Percentiles rank a stretch among this genome's conserved stretches.
phyloP scores from a whole-genome alignment of 2,797 vertebrate genomes.

The Propithecus perrieri region DNA sequence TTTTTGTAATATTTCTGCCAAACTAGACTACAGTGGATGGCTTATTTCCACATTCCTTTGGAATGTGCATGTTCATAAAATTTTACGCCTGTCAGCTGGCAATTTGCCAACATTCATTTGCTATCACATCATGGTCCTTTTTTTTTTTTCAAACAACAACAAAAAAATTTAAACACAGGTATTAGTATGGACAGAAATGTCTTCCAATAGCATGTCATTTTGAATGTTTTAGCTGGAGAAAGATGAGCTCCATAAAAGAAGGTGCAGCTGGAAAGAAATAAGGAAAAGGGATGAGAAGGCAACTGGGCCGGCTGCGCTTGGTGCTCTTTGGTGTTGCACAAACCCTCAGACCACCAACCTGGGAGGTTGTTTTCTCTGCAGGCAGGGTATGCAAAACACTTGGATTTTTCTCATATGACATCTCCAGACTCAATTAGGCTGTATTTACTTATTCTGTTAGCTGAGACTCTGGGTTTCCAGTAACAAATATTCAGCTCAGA shows the following conservation, averaged over 20 bases:
- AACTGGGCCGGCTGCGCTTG: neutral
- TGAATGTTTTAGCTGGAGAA: constrained; percentile 39
- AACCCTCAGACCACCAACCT: neutral
- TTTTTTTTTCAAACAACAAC: constrained; percentile 80
- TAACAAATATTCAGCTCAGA: neutral
- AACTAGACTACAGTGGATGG: constrained; percentile 82
- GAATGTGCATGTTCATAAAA: constrained; percentile 86
- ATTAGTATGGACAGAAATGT: constrained; percentile 68
- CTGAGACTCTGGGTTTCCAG: constrained; percentile 19
- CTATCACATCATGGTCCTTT: constrained; percentile 87
- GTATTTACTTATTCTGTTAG: neutral
- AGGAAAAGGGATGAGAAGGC: neutral
- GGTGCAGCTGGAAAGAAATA: constrained; percentile 50
- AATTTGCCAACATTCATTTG: constrained; percentile 90
- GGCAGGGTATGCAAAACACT: neutral
- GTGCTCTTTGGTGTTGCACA: neutral
- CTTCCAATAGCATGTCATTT: constrained; percentile 63
- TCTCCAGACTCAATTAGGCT: constrained; percentile 21
- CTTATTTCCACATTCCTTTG: constrained; percentile 83
- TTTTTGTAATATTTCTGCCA: constrained; percentile 86
- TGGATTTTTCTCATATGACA: neutral
- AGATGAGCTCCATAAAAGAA: constrained; percentile 49
- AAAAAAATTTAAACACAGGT: constrained; percentile 80
- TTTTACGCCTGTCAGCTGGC: constrained; percentile 90
- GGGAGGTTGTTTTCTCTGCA: neutral